Conservation (phyloP, 2,797 vertebrate genomes). For the Typhlichthys subterraneus region DNA sequence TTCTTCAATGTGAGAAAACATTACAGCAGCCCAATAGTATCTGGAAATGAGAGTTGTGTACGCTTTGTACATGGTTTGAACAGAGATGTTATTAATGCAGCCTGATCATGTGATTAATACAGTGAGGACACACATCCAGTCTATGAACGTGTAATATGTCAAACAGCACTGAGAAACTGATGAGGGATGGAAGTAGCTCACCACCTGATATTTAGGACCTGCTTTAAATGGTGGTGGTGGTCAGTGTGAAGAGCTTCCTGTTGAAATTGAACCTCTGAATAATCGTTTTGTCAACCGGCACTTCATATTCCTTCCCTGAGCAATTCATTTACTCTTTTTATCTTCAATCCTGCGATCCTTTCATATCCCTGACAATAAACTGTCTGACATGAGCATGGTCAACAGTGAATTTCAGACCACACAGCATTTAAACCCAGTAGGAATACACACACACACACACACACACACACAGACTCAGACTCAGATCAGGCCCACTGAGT, state of each 20-base stretch:
- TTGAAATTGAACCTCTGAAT: background rate
- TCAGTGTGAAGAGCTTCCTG: no score
- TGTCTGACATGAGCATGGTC: background rate
- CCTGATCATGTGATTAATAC: constrained; percentile 16
- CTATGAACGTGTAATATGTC: constrained; percentile 30
- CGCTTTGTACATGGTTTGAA: constrained; percentile 16
- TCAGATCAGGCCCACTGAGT: constrained; percentile 19
- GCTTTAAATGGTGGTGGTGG: no score
- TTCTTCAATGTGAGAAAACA: constrained; percentile 37
- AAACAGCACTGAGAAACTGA: constrained; percentile 27
- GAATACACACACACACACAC: constrained; percentile 12
- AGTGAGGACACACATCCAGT: constrained; percentile 32
- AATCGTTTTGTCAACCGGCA: background rate
- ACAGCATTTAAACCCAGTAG: constrained; percentile 30
- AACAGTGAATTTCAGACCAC: constrained; percentile 5
- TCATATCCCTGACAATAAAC: constrained; percentile 11
- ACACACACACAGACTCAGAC: constrained; percentile 3
- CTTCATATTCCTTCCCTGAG: background rate
- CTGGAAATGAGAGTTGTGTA: constrained; percentile 32
- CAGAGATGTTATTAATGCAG: constrained; percentile 27
- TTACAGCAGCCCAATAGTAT: constrained; percentile 34
- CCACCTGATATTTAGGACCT: constrained; percentile 47
- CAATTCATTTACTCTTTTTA: constrained; percentile 23
- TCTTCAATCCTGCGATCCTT: background rate
- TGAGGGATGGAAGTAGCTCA: constrained; percentile 32